Percentiles rank a stretch among this genome's conserved stretches.
Evolutionary conservation across 2,797 vertebrate genomes (phyloP).

Genomic region (Astyanax mexicanus): DNA sequence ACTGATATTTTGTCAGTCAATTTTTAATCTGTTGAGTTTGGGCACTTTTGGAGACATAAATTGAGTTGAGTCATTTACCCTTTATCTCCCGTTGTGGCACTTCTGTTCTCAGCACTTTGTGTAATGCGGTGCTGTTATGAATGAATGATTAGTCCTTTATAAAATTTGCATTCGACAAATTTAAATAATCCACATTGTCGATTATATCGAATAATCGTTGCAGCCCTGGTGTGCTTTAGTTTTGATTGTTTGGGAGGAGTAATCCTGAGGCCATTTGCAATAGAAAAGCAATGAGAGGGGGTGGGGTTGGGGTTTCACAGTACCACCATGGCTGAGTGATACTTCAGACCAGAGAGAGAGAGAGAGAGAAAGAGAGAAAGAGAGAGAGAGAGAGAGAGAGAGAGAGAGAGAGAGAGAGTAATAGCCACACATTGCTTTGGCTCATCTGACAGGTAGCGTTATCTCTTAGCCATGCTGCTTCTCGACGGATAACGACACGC

Average conservation of each 20-base stretch:
- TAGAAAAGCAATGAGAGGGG: slow-evolving; percentile 47
- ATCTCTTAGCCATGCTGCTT: slow-evolving; percentile 44
- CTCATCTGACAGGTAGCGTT: slow-evolving; percentile 68
- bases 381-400: slow-evolving; percentile 57
- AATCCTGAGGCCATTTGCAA: slow-evolving; percentile 62
- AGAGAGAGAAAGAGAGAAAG: slow-evolving; percentile 55
- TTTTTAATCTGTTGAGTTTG: too few relatives aligned
- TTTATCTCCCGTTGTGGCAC: too few relatives aligned
- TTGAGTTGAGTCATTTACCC: too few relatives aligned
- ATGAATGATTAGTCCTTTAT: too few relatives aligned
- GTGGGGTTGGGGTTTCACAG: slow-evolving; percentile 33
- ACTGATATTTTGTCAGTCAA: too few relatives aligned
- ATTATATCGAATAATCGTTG: too few relatives aligned
- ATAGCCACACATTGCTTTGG: slow-evolving; percentile 64
- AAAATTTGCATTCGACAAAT: too few relatives aligned
- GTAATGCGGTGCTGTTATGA: too few relatives aligned
- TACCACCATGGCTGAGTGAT: slow-evolving; percentile 53
- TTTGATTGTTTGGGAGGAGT: slow-evolving; percentile 26
- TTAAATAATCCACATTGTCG: too few relatives aligned
- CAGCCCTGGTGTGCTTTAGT: background rate
- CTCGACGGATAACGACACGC: slow-evolving; percentile 47
- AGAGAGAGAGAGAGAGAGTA: slow-evolving; percentile 60
- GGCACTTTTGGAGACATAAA: too few relatives aligned
- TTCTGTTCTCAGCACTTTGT: too few relatives aligned
- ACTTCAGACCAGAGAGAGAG: slow-evolving; percentile 62